Evolutionary conservation across 64 coral and sea anemone genomes (phyloP), one percentile per base, ranked within the genome.

Genomic region (Montipora capricornis): DNA sequence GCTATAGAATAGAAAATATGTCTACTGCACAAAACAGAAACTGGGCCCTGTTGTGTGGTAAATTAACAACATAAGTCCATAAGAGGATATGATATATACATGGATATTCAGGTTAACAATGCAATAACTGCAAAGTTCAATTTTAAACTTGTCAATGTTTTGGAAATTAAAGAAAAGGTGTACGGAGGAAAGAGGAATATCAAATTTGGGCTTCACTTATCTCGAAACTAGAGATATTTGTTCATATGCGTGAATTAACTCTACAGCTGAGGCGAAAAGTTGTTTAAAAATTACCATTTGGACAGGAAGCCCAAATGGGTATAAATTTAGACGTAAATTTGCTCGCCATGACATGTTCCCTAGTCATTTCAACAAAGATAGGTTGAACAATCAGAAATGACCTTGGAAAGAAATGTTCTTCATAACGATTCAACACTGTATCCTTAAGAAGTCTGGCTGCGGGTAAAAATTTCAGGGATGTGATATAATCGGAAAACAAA

Each of bases 401-500:
- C 3, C 3, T 19, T 16, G 76, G 12, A 50, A 86, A 47, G 17
- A n/a, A 71, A 71, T 45, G 46, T 86, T 73, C 8, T 50, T 68
- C 6, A 46, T 59, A 22, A 59, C 3, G 3, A 46, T 8, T 3
- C 68, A 50, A 19, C 15, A 10, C 11, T 19, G 13, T 49, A 20
- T 70, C 17, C 26, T 12, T 44, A 47, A 16, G 50, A 85, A 24
- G 20, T 47, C 49, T 68, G 47, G 47, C 47, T 51, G 47, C 82
- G 67, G 82, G 82, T 86, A 73, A 78, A 86, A 22, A 73, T 86
- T 5, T 22, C 64, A 13, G 46, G 17, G 44, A 64, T 11, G 45
- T 71, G 82, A 86, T 71, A 86, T 86, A 86, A 86, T 86, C 44
- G n/a, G 16, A 45, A 71, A 86, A 71, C 64, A 51, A 86, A 68